Evolutionary conservation across 2,113 vertebrate genomes (phyloP), one percentile per base, ranked within the genome.

Genomic region (Coturnix japonica): DNA sequence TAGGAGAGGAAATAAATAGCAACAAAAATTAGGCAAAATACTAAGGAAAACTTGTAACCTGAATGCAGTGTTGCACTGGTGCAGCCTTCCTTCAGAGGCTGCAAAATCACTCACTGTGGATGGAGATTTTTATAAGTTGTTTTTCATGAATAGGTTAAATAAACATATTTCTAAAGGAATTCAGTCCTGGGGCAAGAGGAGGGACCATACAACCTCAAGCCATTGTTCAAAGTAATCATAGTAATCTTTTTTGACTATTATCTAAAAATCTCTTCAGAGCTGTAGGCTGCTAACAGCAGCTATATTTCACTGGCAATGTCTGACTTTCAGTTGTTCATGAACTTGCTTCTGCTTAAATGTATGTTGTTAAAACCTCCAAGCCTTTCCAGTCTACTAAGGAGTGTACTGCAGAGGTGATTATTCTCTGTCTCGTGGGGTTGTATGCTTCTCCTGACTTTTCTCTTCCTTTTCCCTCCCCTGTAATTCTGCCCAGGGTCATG

Each of bases 381-480:
- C 7, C 85, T 87, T 92, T 76, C 46, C 41, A 85, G 37, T 25
- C 51, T 82, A 49, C 14, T 14, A 47, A 79, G 41, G 9, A 91
- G 23, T 14, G 23, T 44, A 11, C 23, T 49, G 17, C 16, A 41
- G 47, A 81, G 63, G n/a, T 23, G 71, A 76, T 63, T 64, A 37
- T 25, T 54, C 13, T 67, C 21, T 81, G 39, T 78, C 51, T 44
- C 22, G 7, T 37, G 39, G 37, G 8, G 2, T 7, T 0, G 0
- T 8, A 56, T 26, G 13, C 4, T 63, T 76, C 22, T 75, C n/a
- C 23, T 3, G 14, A 16, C 25, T 72, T 25, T 65, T 31, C 39
- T n/a, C 20, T 49, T 85, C 57, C 17, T 80, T 74, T 74, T 70
- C 15, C 33, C n/a, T 80, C 18, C 46, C 61, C 54, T 65, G 13